phyloP scores from a whole-genome alignment of 1,140 invertebrate genomes.

The Pachypsylla venusta region DNA sequence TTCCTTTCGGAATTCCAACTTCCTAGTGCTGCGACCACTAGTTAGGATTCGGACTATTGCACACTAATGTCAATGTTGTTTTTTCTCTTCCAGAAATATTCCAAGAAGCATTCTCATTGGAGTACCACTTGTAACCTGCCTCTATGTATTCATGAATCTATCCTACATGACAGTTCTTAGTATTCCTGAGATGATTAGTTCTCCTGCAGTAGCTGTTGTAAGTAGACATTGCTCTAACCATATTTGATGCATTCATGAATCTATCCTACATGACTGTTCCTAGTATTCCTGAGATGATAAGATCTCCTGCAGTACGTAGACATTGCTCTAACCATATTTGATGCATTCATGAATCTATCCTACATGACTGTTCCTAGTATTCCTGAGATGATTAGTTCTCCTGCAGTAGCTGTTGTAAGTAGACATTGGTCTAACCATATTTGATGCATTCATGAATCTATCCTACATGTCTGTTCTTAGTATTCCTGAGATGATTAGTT shows the following conservation, averaged over 20 bases:
- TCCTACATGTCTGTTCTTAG: constrained; percentile 80
- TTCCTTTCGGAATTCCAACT: no score
- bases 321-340: constrained; percentile 73
- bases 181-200: constrained; percentile 57
- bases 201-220: constrained; percentile 74
- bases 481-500: constrained; percentile 57
- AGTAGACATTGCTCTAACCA: constrained; percentile 48
- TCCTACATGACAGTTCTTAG: constrained; percentile 80
- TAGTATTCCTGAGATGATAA: constrained; percentile 58
- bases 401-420: constrained; percentile 74
- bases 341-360: constrained; percentile 80
- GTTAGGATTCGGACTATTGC: background rate
- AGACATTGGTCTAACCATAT: no score
- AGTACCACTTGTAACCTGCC: constrained; percentile 65
- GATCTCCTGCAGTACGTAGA: constrained; percentile 69
- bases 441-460: constrained; percentile 84
- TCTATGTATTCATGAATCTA: constrained; percentile 84
- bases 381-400: constrained; percentile 57
- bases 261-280: constrained; percentile 82
- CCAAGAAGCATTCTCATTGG: constrained; percentile 78
- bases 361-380: constrained; percentile 76
- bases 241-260: constrained; percentile 81
- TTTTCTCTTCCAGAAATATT: constrained; percentile 42
- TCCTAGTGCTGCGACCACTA: no score
- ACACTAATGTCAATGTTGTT: background rate